A percentile compares a stretch with the other conserved stretches of the same genome.
phyloP scores from a whole-genome alignment of 2,888 invertebrate species.

The Baccha elongata region DNA sequence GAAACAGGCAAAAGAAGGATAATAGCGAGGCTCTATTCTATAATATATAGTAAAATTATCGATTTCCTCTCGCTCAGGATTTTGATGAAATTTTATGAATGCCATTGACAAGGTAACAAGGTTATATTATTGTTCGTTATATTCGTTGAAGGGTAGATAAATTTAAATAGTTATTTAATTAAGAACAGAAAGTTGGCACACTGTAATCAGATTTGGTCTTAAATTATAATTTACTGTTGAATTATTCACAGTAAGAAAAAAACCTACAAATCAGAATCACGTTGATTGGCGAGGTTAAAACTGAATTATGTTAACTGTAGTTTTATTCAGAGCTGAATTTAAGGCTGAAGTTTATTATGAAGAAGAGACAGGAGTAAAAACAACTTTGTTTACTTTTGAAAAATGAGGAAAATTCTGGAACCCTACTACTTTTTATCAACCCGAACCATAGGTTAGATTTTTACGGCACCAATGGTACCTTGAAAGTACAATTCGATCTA shows the following conservation, averaged over 20 bases:
- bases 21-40: slow-evolving; percentile 1
- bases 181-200: slow-evolving; percentile 17
- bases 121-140: slow-evolving; percentile 24
- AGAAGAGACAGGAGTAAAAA: too few species aligned
- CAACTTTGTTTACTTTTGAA: too few species aligned
- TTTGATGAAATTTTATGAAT: slow-evolving; percentile 61
- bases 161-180: slow-evolving; percentile 37
- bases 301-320: neutral
- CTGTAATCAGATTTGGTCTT: slow-evolving; percentile 9
- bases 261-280: neutral
- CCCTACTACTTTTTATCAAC: too few species aligned
- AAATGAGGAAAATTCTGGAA: too few species aligned
- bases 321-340: too few species aligned
- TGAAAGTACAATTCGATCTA: too few species aligned
- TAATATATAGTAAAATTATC: slow-evolving; percentile 41
- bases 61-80: slow-evolving; percentile 47
- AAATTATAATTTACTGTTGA: slow-evolving; percentile 28
- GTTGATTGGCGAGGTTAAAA: neutral
- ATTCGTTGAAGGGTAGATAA: slow-evolving; percentile 21
- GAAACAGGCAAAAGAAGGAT: slow-evolving; percentile 13
- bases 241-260: neutral
- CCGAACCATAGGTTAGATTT: too few species aligned
- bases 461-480: too few species aligned
- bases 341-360: too few species aligned
- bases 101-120: slow-evolving; percentile 51